Base-by-base conservation (phyloP, 1,140 invertebrate genomes). In the Ruditapes philippinarum region DNA sequence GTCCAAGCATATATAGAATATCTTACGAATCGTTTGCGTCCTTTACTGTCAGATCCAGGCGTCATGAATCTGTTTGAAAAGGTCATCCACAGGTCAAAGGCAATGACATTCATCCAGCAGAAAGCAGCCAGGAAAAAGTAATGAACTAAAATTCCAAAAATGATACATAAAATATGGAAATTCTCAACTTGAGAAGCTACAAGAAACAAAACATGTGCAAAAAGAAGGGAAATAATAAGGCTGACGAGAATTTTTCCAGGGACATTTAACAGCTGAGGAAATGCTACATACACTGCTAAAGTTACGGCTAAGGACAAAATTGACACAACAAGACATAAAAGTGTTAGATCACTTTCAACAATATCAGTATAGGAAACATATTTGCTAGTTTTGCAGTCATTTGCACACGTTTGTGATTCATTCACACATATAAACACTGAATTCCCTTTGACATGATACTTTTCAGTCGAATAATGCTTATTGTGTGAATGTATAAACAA, bases 121-220 rank as follows among this genome's bases (percentile, higher is more conserved):
- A 97, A 97, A 0, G 97, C 95, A 0, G 96, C 93, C 81, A 97
- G 93, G 91, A 97, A 97, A 62, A 94, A 92, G 93, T 96, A 97
- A 88, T 96, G 96, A 22, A 96, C 96, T 22, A 95, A 45, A 0
- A 96, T 92, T 12, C 95, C 96, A 19, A 96, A 85, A 7, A 93
- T 90, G 9, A 86, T 83, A 74, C 94, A 95, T 0, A 57, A 45
- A 40, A 45, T 31, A 17, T 28, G 54, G 4, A 54, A 5, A 0
- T 31, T 40, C 9, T 73, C 83, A 0, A 79, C 74, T 11, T 88
- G 65, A 14, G 91, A 91, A 17, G 95, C 95, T 14, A 96, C 89
- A 1, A 97, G 90, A 74, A 96, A 96, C 11, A 96, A 88, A 1
- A 96, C 42, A 87, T 97, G 96, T 0, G 95, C 96, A 9, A 96